Evolutionary conservation across 2,888 invertebrate species (phyloP).

Genomic region (Clanis bilineata): DNA sequence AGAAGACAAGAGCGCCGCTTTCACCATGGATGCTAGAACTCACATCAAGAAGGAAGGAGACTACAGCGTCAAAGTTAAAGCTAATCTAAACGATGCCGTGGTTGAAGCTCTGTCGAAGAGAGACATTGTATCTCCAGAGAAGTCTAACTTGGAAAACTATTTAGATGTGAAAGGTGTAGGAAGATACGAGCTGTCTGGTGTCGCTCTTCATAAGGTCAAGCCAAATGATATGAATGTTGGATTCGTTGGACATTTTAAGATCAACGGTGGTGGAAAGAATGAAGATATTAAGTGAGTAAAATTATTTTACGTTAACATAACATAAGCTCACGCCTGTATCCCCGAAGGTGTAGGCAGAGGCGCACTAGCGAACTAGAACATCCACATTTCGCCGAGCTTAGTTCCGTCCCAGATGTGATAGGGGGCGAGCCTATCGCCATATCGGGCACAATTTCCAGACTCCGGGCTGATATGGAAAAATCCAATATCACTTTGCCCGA

Average conservation of each 20-base stretch:
- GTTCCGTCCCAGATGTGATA: too few relatives aligned
- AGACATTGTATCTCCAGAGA: conserved; percentile 77
- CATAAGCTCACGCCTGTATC: too few relatives aligned
- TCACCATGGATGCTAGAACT: conserved; percentile 81
- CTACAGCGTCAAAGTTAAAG: conserved; percentile 61
- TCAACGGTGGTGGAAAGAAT: conserved; percentile 72
- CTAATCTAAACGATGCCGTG: conserved; percentile 53
- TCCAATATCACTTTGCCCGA: too few relatives aligned
- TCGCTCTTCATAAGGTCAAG: conserved; percentile 78
- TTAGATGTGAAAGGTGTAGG: conserved; percentile 83
- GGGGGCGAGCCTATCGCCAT: too few relatives aligned
- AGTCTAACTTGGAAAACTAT: conserved; percentile 84
- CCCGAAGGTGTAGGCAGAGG: too few relatives aligned
- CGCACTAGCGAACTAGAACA: too few relatives aligned
- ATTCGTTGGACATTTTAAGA: conserved; percentile 79
- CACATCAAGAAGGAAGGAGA: conserved; percentile 69
- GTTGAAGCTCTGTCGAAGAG: conserved; percentile 80
- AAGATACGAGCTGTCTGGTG: conserved; percentile 84
- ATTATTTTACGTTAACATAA: neutral
- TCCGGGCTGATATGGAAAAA: too few relatives aligned
- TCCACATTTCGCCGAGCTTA: too few relatives aligned
- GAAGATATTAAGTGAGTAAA: conserved; percentile 81
- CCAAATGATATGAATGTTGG: conserved; percentile 81
- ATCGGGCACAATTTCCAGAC: too few relatives aligned
- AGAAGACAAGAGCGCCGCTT: conserved; percentile 81